Base-by-base conservation (phyloP, 1,140 invertebrate genomes). In the Wiebesia pumilae region DNA sequence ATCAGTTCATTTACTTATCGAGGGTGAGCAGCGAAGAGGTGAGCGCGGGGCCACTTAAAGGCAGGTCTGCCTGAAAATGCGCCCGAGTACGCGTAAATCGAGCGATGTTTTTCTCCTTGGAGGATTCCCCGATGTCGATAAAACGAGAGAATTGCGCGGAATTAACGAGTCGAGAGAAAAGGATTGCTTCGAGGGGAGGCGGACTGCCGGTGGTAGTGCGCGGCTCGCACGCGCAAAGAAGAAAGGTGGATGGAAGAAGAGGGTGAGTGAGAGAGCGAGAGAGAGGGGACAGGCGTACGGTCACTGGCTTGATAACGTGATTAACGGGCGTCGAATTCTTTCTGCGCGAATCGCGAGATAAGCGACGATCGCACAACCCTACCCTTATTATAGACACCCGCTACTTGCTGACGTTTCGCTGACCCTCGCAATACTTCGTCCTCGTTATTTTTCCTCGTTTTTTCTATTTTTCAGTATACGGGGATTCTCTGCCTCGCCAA, bases 241-340 rank as follows among this genome's bases (percentile, higher is more conserved):
- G 35, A 81, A 47, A 43, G 81, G 80, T 81, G 84, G 47, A 84
- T 67, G 47, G 51, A 47, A 27, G 40, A 1, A n/a, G 38, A 47
- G 38, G 3, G 38, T 3, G 71, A 6, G 65, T 10, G 14, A 3
- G 14, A 16, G 65, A 16, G 65, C 1, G 30, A 21, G 62, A 7
- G 51, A 16, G 65, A 16, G 30, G 12, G 10, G n/a, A 3, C n/a
- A 16, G 3, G 21, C 30, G 58, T 40, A 35, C 35, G 35, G 84
- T 12, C 24, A 33, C 51, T 80, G 78, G 30, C 81, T 83, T 47
- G 81, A 87, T 87, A 87, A 87, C 65, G 86, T 83, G 86, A 87
- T 87, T 87, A 83, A 87, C 81, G 86, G 58, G 33, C 40, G 71
- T 62, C 81, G 73, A 79, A 78, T 69, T 71, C 81, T 35, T 71